These are phyloP conservation scores for Pseudococcus longispinus DNA, from an alignment of 2,888 invertebrate species.

Conservation along the genomic window DNA sequence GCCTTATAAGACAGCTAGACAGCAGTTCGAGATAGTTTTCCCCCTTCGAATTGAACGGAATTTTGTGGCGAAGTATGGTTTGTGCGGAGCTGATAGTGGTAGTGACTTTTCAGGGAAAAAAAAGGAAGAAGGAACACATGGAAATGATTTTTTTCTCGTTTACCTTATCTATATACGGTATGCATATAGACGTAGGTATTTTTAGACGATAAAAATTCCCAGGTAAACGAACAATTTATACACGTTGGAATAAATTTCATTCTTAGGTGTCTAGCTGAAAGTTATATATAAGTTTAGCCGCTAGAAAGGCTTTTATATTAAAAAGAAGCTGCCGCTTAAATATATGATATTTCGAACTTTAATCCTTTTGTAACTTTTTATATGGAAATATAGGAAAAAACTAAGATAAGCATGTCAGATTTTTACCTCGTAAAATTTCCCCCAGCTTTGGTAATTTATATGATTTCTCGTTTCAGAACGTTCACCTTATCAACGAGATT, in stretches of 20 bases:
- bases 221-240: conserved; percentile 6
- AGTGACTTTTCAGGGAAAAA: background rate
- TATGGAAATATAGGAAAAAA: background rate
- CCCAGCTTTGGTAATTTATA: background rate
- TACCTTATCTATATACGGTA: background rate
- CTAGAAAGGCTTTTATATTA: conserved; percentile 6
- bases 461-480: background rate
- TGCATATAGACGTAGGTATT: background rate
- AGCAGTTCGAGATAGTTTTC: background rate
- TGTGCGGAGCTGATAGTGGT: background rate
- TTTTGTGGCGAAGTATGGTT: background rate
- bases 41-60: background rate
- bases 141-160: conserved; percentile 1
- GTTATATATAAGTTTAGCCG: background rate
- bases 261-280: background rate
- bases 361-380: conserved; percentile 29
- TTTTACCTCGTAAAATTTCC: conserved; percentile 15
- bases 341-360: conserved; percentile 19
- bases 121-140: background rate
- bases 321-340: conserved; percentile 8
- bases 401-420: conserved; percentile 22
- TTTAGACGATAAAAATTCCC: background rate
- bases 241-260: background rate
- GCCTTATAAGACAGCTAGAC: background rate
- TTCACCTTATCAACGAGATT: background rate